Percentiles rank a stretch among this genome's conserved stretches.
Conservation (phyloP, 2,888 invertebrate species). For the Drepanosiphum platanoidis region DNA sequence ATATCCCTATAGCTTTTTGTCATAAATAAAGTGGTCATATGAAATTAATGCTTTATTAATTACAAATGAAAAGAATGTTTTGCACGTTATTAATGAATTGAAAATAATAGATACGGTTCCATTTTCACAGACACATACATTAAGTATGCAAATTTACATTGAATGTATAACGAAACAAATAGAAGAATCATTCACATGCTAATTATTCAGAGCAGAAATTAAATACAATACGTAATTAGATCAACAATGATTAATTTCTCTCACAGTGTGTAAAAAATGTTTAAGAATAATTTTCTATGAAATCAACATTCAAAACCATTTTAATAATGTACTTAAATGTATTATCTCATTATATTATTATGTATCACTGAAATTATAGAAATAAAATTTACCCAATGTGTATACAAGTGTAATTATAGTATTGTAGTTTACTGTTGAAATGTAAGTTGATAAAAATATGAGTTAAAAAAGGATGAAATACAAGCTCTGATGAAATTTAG, state of each 20-base stretch:
- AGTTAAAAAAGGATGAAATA: too few relatives aligned
- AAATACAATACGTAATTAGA: not conserved
- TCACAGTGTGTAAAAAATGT: not conserved
- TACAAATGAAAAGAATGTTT: not conserved
- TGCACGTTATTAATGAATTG: not conserved
- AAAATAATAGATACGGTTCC: not conserved
- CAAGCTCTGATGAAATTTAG: too few relatives aligned
- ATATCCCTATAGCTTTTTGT: slow-evolving; percentile 18
- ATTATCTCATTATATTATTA: not conserved
- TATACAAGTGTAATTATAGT: too few relatives aligned
- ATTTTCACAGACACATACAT: not conserved
- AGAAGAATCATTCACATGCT: slow-evolving; percentile 49
- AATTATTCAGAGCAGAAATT: not conserved
- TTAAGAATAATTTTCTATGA: not conserved
- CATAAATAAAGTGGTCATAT: not conserved
- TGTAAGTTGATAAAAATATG: too few relatives aligned
- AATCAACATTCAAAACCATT: slow-evolving; percentile 17
- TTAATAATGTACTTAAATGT: not conserved
- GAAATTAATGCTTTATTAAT: slow-evolving; percentile 27
- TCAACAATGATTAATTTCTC: not conserved
- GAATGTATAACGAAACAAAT: slow-evolving; percentile 22
- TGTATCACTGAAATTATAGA: slow-evolving; percentile 5
- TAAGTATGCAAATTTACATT: slow-evolving; percentile 31
- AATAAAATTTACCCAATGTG: too few relatives aligned
- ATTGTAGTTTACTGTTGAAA: too few relatives aligned